A percentile compares a stretch with the other conserved stretches of the same genome.
These are phyloP conservation scores for Drosophila miranda DNA, from an alignment of 1,140 invertebrate genomes.

Conservation along the genomic window DNA sequence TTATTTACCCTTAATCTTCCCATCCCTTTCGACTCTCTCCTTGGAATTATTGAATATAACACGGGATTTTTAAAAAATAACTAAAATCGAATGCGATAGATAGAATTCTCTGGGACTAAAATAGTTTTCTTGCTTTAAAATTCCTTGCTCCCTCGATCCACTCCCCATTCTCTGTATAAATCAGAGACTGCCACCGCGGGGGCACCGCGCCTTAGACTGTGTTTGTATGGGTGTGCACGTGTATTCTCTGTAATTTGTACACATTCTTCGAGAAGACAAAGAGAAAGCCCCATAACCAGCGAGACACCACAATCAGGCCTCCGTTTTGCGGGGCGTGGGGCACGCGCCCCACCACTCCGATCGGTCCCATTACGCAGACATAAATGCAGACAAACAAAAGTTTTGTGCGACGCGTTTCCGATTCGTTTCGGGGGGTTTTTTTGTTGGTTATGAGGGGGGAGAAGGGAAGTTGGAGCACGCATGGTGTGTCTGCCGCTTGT, in stretches of 20 bases:
- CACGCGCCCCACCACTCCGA: conserved; percentile 22
- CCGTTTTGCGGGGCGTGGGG: conserved; percentile 15
- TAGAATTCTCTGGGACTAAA: no score
- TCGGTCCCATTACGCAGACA: conserved; percentile 57
- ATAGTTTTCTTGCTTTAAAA: no score
- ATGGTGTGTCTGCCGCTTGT: conserved; percentile 75
- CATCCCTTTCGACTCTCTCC: no score
- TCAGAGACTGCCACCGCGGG: conserved; percentile 8
- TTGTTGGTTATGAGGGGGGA: not conserved
- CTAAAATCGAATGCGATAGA: no score
- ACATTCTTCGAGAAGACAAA: conserved; percentile 59
- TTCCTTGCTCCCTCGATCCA: no score
- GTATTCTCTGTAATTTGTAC: conserved; percentile 60
- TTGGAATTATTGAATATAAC: no score
- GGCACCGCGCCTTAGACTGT: no score
- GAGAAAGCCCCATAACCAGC: conserved; percentile 15
- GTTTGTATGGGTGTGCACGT: not conserved
- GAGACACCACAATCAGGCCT: conserved; percentile 33
- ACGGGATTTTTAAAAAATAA: no score
- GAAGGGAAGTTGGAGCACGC: conserved; percentile 43
- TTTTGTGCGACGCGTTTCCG: conserved; percentile 67
- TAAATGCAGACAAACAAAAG: conserved; percentile 62
- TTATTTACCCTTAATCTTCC: no score
- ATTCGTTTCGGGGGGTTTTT: conserved; percentile 23
- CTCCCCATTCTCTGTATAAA: conserved; percentile 12